These are phyloP conservation scores for Actenoides hombroni DNA, from an alignment of 2,113 vertebrate genomes.

Conservation along the genomic window DNA sequence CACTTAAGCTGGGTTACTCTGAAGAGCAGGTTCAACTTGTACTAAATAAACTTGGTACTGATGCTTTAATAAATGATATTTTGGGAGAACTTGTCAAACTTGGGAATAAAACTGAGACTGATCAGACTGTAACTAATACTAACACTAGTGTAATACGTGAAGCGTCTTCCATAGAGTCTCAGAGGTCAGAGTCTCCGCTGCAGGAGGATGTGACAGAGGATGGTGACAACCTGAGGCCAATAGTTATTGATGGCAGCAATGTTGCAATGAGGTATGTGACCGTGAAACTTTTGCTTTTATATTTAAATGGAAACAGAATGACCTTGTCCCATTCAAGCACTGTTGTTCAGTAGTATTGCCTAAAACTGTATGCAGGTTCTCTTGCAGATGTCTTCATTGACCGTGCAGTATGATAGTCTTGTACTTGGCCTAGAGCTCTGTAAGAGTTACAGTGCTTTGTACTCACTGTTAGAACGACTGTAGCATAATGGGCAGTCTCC, in stretches of 20 bases:
- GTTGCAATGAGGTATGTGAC: slow-evolving; percentile 94
- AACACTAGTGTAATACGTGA: slow-evolving; percentile 73
- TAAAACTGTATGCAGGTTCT: not conserved
- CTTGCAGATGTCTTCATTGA: not conserved
- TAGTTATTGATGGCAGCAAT: slow-evolving; percentile 96
- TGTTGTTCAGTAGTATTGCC: not conserved
- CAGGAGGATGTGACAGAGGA: slow-evolving; percentile 81
- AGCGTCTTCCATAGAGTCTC: slow-evolving; percentile 80
- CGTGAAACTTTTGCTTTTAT: not conserved
- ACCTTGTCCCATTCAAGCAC: not conserved
- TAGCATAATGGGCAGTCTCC: not conserved
- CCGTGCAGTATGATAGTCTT: not conserved
- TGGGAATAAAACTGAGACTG: slow-evolving; percentile 88
- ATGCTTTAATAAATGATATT: slow-evolving; percentile 96
- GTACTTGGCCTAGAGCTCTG: not conserved
- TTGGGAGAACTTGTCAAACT: slow-evolving; percentile 97
- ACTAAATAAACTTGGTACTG: slow-evolving; percentile 91
- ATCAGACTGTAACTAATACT: slow-evolving; percentile 75
- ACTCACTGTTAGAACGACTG: not conserved
- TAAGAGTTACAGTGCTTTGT: not conserved
- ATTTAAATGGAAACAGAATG: not conserved
- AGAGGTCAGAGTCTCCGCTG: slow-evolving; percentile 86
- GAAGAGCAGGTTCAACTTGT: slow-evolving; percentile 94
- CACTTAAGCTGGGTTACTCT: slow-evolving; percentile 94
- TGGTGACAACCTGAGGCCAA: slow-evolving; percentile 90